These are phyloP conservation scores for Palythoa heliodiscus DNA, from an alignment of 92 coral and sea anemone genomes.

Conservation along the genomic window DNA sequence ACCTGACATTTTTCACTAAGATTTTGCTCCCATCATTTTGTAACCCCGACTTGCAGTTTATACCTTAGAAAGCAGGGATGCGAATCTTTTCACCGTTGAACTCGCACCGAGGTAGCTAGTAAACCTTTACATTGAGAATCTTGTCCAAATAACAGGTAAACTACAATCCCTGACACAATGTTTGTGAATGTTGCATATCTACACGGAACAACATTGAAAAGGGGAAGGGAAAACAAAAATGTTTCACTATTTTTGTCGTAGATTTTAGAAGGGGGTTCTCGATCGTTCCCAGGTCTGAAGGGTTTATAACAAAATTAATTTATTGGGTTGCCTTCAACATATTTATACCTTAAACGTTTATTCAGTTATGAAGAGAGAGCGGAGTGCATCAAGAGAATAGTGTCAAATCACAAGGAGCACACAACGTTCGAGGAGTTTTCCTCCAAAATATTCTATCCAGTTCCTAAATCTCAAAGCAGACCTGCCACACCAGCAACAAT, in stretches of 20 bases:
- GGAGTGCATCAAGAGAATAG: constrained; percentile 80
- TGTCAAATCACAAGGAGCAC: constrained; percentile 81
- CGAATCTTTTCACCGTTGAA: not conserved
- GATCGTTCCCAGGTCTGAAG: not conserved
- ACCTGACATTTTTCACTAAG: too few relatives aligned
- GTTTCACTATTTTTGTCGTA: too few relatives aligned
- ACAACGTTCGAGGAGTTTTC: constrained; percentile 93
- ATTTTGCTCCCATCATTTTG: too few relatives aligned
- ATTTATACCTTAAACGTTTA: constrained; percentile 41
- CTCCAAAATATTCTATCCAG: constrained; percentile 85
- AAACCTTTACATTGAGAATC: not conserved
- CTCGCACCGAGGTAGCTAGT: not conserved
- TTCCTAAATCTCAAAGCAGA: constrained; percentile 71
- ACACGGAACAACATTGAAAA: too few relatives aligned
- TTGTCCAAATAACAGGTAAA: not conserved
- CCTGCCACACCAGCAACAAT: constrained; percentile 73
- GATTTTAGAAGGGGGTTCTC: not conserved
- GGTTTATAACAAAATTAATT: not conserved
- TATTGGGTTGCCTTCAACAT: not conserved
- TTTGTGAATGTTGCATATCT: too few relatives aligned
- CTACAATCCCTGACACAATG: not conserved
- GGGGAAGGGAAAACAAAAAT: too few relatives aligned
- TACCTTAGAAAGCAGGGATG: too few relatives aligned
- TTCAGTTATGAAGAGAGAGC: constrained; percentile 92
- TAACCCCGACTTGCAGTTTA: too few relatives aligned